phyloP scores from a whole-genome alignment of 2,888 invertebrate species.

The Crossocerus cetratus region DNA sequence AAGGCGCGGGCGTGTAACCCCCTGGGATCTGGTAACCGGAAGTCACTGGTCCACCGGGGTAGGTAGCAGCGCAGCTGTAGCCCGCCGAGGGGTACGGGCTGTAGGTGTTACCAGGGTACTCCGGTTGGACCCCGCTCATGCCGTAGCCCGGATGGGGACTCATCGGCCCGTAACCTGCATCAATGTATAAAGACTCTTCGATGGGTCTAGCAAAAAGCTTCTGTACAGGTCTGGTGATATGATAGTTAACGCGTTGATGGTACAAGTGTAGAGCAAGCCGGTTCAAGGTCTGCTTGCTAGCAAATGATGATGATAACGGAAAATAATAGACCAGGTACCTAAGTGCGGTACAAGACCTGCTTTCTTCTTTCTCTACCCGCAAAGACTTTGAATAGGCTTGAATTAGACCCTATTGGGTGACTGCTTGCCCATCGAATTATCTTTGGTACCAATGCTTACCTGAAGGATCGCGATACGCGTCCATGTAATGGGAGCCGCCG shows the following conservation, averaged over 20 bases:
- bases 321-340: too few species aligned
- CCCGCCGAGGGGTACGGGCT: constrained; percentile 84
- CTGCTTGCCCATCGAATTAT: too few species aligned
- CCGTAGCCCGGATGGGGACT: constrained; percentile 93
- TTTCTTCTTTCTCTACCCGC: too few species aligned
- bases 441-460: constrained; percentile 79
- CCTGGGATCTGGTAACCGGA: constrained; percentile 82
- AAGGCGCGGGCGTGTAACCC: constrained; percentile 85
- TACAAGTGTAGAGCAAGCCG: too few species aligned
- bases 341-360: too few species aligned
- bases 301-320: too few species aligned
- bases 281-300: too few species aligned
- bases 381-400: too few species aligned
- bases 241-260: too few species aligned
- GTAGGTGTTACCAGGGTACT: constrained; percentile 88
- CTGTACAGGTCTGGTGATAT: too few species aligned
- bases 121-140: constrained; percentile 86
- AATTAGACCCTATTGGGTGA: too few species aligned
- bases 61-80: constrained; percentile 79
- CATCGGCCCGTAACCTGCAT: constrained; percentile 87
- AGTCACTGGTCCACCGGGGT: constrained; percentile 78
- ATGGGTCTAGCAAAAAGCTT: neutral
- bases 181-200: too few species aligned
- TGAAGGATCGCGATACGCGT: constrained; percentile 90
- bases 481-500: constrained; percentile 92